Percentiles rank a stretch among this genome's conserved stretches.
These are phyloP conservation scores for Macrosoma leucophasiata DNA, from an alignment of 2,888 invertebrate species.

Conservation along the genomic window DNA sequence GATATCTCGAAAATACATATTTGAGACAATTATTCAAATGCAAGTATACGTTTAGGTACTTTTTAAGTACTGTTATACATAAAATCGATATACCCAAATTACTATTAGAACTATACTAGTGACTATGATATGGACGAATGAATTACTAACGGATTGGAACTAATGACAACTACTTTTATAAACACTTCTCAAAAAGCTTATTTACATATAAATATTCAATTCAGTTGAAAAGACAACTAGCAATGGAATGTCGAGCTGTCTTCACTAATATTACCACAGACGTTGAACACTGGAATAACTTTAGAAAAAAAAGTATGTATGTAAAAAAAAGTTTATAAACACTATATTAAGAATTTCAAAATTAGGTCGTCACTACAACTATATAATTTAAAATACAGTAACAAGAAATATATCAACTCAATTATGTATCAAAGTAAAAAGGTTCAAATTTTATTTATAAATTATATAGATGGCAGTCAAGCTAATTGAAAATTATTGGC, in stretches of 20 bases:
- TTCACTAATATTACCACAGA: conserved; percentile 45
- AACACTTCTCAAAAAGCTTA: conserved; percentile 40
- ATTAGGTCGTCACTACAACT: conserved; percentile 13
- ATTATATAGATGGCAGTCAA: conserved; percentile 26
- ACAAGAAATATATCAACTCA: too few relatives aligned
- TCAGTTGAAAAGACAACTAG: conserved; percentile 26
- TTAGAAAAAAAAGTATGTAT: too few relatives aligned
- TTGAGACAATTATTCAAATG: conserved; percentile 21
- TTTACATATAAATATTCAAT: conserved; percentile 18
- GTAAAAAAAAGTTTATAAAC: too few relatives aligned
- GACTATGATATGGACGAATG: conserved; percentile 73
- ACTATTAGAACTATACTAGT: conserved; percentile 52
- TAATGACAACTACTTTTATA: conserved; percentile 34
- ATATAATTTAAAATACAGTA: conserved; percentile 9
- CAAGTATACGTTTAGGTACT: conserved; percentile 46
- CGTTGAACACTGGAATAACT: conserved; percentile 48
- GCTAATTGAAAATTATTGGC: conserved; percentile 45
- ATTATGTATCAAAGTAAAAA: too few relatives aligned
- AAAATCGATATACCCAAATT: conserved; percentile 35
- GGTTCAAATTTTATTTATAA: conserved; percentile 8
- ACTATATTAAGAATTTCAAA: too few relatives aligned
- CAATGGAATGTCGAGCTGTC: conserved; percentile 45
- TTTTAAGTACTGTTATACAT: conserved; percentile 56
- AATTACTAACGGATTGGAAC: conserved; percentile 55
- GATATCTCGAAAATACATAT: too few relatives aligned